Conservation (phyloP, 2,797 vertebrate genomes). For the Enoplosus armatus region DNA sequence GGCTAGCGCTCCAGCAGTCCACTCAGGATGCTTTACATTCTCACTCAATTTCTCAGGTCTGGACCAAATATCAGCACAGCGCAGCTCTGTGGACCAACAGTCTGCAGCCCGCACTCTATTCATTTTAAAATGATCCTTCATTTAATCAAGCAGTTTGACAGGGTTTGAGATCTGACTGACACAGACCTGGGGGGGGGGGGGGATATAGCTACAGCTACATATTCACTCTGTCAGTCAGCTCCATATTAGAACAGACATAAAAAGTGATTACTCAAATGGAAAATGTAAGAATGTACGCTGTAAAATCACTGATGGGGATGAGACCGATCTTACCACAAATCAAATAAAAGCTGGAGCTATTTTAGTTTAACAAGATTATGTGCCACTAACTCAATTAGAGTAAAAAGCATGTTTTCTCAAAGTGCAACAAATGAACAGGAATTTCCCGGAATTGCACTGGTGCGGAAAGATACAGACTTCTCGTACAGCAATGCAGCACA, state of each 20-base stretch:
- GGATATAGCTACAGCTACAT: no score
- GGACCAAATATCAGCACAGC: not conserved
- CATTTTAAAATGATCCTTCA: not conserved
- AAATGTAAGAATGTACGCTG: not conserved
- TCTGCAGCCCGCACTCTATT: not conserved
- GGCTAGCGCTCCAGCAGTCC: constrained; percentile 58
- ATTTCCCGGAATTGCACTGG: not conserved
- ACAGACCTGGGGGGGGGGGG: not conserved
- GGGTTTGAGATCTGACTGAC: not conserved
- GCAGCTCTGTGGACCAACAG: not conserved
- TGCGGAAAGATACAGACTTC: constrained; percentile 14
- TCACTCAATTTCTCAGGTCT: constrained; percentile 25
- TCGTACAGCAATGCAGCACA: not conserved
- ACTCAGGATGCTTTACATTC: constrained; percentile 55
- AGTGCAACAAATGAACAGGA: constrained; percentile 30
- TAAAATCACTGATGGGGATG: constrained; percentile 18
- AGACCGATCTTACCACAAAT: constrained; percentile 9
- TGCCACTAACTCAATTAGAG: constrained; percentile 28
- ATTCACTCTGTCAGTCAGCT: not conserved
- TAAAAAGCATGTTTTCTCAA: constrained; percentile 5
- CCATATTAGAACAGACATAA: not conserved
- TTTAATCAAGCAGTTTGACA: constrained; percentile 7
- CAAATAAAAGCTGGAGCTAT: constrained; percentile 17
- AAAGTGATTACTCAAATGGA: constrained; percentile 2
- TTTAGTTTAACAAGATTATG: constrained; percentile 23